Evolutionary conservation across 2,113 vertebrate genomes (phyloP).

Genomic region (Sebastes fasciatus): DNA sequence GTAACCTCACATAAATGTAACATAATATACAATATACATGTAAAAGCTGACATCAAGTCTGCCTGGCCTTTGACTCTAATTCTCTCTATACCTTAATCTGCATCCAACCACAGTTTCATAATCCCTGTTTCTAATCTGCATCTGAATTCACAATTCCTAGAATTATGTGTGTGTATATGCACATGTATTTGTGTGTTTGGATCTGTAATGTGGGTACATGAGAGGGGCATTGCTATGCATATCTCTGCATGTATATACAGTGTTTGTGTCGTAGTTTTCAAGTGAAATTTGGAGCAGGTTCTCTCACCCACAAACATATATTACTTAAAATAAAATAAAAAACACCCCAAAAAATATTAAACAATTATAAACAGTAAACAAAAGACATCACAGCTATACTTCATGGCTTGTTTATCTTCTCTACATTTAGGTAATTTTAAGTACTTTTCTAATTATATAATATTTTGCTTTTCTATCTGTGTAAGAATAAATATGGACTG

Average conservation of each 20-base stretch:
- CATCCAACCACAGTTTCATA: not conserved
- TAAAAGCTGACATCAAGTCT: not conserved
- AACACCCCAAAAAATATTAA: not conserved
- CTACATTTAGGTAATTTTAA: not conserved
- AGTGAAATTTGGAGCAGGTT: not conserved
- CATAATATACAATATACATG: not conserved
- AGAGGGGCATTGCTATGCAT: no score
- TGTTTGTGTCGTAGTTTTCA: not conserved
- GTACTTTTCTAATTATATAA: not conserved
- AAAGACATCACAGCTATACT: not conserved
- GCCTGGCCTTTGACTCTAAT: not conserved
- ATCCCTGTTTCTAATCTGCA: conserved; percentile 6
- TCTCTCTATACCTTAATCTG: not conserved
- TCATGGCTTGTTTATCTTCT: not conserved
- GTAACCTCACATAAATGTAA: not conserved
- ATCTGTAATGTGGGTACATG: no score
- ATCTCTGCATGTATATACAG: no score
- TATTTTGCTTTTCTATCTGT: not conserved
- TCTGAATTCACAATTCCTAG: not conserved
- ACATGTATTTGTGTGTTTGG: no score
- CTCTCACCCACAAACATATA: not conserved
- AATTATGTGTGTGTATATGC: not conserved
- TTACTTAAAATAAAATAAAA: not conserved
- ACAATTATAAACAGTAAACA: not conserved
- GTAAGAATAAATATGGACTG: not conserved